Conservation (phyloP, 2,113 vertebrate genomes). For the Dasypus novemcinctus region DNA sequence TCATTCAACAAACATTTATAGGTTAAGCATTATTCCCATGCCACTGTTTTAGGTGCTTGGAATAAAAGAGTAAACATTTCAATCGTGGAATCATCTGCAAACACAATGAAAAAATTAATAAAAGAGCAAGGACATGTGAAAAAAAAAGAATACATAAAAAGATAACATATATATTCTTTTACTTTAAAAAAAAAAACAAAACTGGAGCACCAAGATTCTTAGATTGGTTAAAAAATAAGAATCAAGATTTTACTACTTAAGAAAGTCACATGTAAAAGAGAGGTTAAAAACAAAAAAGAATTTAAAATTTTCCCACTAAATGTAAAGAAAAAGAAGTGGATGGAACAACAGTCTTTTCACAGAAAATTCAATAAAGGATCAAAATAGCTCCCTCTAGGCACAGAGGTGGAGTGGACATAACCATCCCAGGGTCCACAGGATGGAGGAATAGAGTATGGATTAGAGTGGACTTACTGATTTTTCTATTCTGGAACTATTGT, state of each 20-base stretch:
- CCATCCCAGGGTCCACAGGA: no score
- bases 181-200: not conserved
- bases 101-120: not conserved
- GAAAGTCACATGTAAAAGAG: not conserved
- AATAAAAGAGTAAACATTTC: not conserved
- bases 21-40: not conserved
- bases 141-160: not conserved
- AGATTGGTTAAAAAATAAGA: not conserved
- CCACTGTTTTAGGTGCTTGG: not conserved
- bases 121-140: not conserved
- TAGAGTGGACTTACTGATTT: no score
- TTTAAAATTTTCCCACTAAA: not conserved
- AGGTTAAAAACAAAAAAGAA: not conserved
- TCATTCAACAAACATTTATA: not conserved
- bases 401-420: no score
- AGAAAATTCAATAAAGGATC: not conserved
- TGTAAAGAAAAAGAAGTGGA: not conserved
- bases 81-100: not conserved
- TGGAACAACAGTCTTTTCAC: not conserved
- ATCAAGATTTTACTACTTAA: not conserved
- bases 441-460: no score
- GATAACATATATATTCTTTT: not conserved
- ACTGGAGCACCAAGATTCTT: not conserved
- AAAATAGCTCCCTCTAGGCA: no score
- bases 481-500: no score